Evolutionary conservation across 2,113 vertebrate species (phyloP).

Genomic region (Catharus minimus): DNA sequence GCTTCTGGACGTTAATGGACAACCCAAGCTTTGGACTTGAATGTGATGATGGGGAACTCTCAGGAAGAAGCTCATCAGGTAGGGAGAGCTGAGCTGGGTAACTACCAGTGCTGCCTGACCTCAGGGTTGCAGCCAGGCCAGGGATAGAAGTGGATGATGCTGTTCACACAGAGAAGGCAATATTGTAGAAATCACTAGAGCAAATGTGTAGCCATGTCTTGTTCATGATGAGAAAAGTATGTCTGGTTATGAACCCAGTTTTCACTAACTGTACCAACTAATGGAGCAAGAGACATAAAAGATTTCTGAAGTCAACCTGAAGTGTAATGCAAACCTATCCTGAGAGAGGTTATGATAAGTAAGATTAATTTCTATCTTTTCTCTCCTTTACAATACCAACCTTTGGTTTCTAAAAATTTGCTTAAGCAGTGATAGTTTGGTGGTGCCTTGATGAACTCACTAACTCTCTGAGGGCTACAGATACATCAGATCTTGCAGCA

Average conservation of each 20-base stretch:
- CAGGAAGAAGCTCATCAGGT: not conserved
- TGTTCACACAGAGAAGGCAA: not conserved
- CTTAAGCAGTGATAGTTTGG: constrained; percentile 16
- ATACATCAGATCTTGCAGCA: not conserved
- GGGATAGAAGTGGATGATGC: not conserved
- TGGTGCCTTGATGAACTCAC: not conserved
- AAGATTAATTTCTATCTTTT: constrained; percentile 57
- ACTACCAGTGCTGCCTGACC: accelerated
- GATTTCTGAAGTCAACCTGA: constrained; percentile 41
- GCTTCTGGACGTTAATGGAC: not conserved
- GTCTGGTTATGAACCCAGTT: constrained; percentile 38
- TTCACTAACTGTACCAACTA: constrained; percentile 57
- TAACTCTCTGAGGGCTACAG: not conserved
- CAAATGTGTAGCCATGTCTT: not conserved
- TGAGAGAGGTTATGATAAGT: constrained; percentile 26
- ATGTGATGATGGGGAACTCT: not conserved
- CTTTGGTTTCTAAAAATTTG: constrained; percentile 57
- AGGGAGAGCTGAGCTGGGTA: not conserved
- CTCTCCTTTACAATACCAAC: constrained; percentile 24
- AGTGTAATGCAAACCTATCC: constrained; percentile 66
- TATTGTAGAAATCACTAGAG: not conserved
- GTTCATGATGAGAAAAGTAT: constrained; percentile 22
- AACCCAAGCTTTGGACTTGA: not conserved
- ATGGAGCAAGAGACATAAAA: constrained; percentile 62
- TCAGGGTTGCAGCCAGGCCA: not conserved